A percentile compares a stretch with the other conserved stretches of the same genome.
phyloP scores from a whole-genome alignment of 2,888 invertebrate species.

The Pelosia muscerda region DNA sequence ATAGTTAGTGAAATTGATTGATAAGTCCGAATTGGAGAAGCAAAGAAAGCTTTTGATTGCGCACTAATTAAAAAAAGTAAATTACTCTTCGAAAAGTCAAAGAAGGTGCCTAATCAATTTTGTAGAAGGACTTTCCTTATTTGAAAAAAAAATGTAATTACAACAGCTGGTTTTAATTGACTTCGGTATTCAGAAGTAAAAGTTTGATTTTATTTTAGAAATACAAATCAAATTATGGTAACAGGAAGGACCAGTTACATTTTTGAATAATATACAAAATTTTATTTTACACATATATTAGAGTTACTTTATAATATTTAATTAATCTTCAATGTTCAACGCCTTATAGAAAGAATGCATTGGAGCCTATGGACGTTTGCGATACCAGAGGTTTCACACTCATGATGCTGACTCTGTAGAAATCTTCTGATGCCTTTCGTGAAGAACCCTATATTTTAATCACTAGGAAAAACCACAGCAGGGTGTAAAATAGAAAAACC shows the following conservation, averaged over 20 bases:
- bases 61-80: not conserved
- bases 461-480: too few relatives aligned
- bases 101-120: not conserved
- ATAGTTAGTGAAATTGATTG: not conserved
- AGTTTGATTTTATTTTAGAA: constrained; percentile 3
- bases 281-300: too few relatives aligned
- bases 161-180: not conserved
- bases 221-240: not conserved
- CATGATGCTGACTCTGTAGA: too few relatives aligned
- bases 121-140: not conserved
- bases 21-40: not conserved
- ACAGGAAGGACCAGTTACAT: not conserved
- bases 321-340: too few relatives aligned
- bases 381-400: too few relatives aligned
- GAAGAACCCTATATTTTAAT: too few relatives aligned
- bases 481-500: too few relatives aligned
- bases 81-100: not conserved
- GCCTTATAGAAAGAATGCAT: too few relatives aligned
- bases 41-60: not conserved
- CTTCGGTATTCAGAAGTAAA: not conserved
- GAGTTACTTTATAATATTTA: too few relatives aligned
- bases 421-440: too few relatives aligned
- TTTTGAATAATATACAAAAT: too few relatives aligned
- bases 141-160: not conserved
- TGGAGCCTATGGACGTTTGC: too few relatives aligned